Evolutionary conservation across 2,888 invertebrate genomes (phyloP), one percentile per base, ranked within the genome.

Genomic region (Oegoconia quadripuncta): DNA sequence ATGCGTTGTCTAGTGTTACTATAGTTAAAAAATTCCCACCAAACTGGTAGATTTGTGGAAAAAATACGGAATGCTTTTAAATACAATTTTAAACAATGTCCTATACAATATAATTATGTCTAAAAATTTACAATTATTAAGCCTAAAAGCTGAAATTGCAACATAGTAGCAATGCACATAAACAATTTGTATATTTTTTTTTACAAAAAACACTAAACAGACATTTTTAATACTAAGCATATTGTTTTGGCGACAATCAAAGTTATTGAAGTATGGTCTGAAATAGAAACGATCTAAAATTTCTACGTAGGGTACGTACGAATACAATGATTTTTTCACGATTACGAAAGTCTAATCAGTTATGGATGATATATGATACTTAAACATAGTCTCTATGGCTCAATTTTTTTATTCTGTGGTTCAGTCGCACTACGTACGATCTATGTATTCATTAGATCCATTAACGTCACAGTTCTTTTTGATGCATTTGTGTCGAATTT

Each of bases 1-100:
- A 71, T 76, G 74, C 76, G 74, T 74, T 69, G 72, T 62, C 58
- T 43, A 48, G 55, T 62, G 52, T 60, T 65, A 68, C 57, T 49
- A 49, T 47, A 45, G 42, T 44, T 37, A 46, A 12, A 46, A 44
- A 50, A 47, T 41, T 22, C 50, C n/a, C 57, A 63, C 58, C 51
- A 42, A 42, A 48, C 47, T 45, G 51, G 64, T 59, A 59, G 59
- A 46, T 44, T n/a, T 51, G 54, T 58, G 4, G n/a, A 68, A 67
- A 65, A 64, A 51, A 59, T 55, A 53, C 57, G 67, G 68, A 72
- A 71, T 72, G 68, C 61, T 52, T 55, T 44, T 46, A 51, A 45
- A 51, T 42, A 34, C 33, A 46, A 46, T 41, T 38, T 56, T 61
- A 53, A 48, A 38, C 48, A 46, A 38, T 44, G 43, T 44, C 50